Percentiles rank a stretch among this genome's conserved stretches.
Evolutionary conservation across 2,797 vertebrate species (phyloP).

Genomic region (Kryptopterus vitreolus): DNA sequence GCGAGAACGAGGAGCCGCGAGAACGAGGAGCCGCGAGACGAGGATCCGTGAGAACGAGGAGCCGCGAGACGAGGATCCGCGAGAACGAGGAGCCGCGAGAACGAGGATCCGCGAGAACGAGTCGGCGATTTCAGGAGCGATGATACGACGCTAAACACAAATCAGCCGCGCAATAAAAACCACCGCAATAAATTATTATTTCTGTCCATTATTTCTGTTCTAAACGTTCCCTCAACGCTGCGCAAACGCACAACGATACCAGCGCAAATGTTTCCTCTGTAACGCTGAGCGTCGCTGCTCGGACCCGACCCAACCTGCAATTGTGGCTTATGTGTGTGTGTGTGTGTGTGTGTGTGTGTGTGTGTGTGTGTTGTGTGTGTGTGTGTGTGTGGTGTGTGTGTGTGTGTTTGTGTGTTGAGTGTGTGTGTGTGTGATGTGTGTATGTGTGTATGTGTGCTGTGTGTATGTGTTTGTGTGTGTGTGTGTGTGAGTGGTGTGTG

Average conservation of each 20-base stretch:
- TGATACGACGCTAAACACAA: constrained; percentile 44
- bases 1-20: too few relatives aligned
- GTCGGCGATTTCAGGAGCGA: constrained; percentile 44
- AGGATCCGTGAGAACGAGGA: too few relatives aligned
- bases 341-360: constrained; percentile 21
- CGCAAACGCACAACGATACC: constrained; percentile 71
- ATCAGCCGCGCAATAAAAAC: constrained; percentile 53
- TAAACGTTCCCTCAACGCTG: constrained; percentile 63
- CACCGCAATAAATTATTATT: constrained; percentile 60
- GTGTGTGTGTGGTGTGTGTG: constrained; percentile 59
- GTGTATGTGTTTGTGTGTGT: constrained; percentile 73
- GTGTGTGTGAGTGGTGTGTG: too few relatives aligned
- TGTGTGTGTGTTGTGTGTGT: constrained; percentile 59
- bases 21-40: too few relatives aligned
- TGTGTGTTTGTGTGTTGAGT: constrained; percentile 60
- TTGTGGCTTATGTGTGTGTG: constrained; percentile 72
- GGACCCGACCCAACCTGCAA: constrained; percentile 70
- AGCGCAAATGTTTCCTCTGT: constrained; percentile 65
- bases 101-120: too few relatives aligned
- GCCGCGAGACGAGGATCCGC: too few relatives aligned
- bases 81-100: too few relatives aligned
- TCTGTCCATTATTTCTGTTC: constrained; percentile 58
- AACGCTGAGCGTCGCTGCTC: constrained; percentile 69
- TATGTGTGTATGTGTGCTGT: constrained; percentile 68
- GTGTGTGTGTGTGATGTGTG: constrained; percentile 19